A percentile compares a stretch with the other conserved stretches of the same genome.
phyloP scores from a whole-genome alignment of 2,888 invertebrate species.

The Heterodera filipjevi region DNA sequence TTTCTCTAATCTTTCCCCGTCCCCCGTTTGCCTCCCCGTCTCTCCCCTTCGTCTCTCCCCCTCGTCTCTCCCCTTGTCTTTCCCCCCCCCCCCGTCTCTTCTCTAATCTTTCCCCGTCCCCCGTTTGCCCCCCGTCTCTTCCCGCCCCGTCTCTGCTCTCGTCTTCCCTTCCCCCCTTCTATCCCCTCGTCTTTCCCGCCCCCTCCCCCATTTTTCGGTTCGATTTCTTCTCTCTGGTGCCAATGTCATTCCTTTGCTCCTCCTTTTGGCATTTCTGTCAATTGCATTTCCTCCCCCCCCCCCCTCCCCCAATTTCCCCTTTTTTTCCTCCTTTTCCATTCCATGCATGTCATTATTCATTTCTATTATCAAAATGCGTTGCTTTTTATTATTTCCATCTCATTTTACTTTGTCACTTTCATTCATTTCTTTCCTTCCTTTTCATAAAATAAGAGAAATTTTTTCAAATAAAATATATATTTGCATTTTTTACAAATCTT shows the following conservation, averaged over 20 bases:
- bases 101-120: background rate
- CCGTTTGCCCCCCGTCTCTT: background rate
- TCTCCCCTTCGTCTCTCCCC: background rate
- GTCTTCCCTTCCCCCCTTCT: too few relatives aligned
- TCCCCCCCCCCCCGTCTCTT: background rate
- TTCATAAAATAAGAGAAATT: background rate
- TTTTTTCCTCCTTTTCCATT: background rate
- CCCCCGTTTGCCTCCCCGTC: background rate
- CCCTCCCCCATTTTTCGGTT: background rate
- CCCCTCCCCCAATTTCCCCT: background rate
- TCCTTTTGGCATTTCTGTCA: background rate
- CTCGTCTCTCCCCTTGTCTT: background rate
- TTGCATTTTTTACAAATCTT: background rate
- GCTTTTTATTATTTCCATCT: background rate
- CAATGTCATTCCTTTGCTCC: background rate
- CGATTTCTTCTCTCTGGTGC: background rate
- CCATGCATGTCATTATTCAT: background rate
- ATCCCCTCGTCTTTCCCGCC: background rate
- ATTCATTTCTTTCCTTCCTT: background rate
- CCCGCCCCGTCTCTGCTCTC: background rate
- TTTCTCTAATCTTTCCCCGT: too few relatives aligned
- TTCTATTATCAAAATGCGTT: background rate
- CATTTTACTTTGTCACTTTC: background rate
- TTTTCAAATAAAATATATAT: background rate
- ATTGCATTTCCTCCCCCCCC: constrained; percentile 21